A percentile compares a stretch with the other conserved stretches of the same genome.
phyloP scores from a whole-genome alignment of 2,888 invertebrate species.

The Urechis unicinctus region DNA sequence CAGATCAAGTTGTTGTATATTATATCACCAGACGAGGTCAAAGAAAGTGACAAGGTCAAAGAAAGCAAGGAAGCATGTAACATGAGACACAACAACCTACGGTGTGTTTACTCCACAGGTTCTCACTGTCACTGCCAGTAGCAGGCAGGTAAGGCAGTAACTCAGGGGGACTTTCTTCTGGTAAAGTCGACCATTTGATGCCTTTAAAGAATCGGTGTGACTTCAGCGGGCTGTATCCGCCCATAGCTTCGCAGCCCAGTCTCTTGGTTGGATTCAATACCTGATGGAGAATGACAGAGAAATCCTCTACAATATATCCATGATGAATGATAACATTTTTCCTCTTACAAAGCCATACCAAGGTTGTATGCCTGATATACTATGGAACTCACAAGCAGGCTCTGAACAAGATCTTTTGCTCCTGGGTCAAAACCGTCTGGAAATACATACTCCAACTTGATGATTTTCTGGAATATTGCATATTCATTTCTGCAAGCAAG shows the following conservation, averaged over 20 bases:
- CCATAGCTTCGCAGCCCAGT: conserved; percentile 65
- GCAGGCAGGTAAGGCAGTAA: conserved; percentile 65
- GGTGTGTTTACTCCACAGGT: conserved; percentile 57
- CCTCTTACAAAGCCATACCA: too few species aligned
- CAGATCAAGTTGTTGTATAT: too few species aligned
- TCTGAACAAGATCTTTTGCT: conserved; percentile 57
- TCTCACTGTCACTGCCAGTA: conserved; percentile 60
- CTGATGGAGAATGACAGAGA: conserved; percentile 23
- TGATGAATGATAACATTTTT: too few species aligned
- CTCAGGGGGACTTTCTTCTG: conserved; percentile 69
- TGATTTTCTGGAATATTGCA: conserved; percentile 90
- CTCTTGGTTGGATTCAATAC: conserved; percentile 72
- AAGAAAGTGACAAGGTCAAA: neutral
- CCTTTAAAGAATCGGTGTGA: conserved; percentile 79
- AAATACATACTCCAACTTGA: conserved; percentile 82
- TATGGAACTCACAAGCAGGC: conserved; percentile 50
- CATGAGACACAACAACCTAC: neutral
- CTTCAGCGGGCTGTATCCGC: conserved; percentile 72
- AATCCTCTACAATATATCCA: neutral
- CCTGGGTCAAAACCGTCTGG: conserved; percentile 82
- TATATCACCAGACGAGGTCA: too few species aligned
- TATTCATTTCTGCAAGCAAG: conserved; percentile 71
- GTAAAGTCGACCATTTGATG: conserved; percentile 75
- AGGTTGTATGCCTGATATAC: too few species aligned
- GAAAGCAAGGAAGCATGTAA: neutral